Conservation (phyloP, 2,797 vertebrate genomes). For the Apogon talboti region DNA sequence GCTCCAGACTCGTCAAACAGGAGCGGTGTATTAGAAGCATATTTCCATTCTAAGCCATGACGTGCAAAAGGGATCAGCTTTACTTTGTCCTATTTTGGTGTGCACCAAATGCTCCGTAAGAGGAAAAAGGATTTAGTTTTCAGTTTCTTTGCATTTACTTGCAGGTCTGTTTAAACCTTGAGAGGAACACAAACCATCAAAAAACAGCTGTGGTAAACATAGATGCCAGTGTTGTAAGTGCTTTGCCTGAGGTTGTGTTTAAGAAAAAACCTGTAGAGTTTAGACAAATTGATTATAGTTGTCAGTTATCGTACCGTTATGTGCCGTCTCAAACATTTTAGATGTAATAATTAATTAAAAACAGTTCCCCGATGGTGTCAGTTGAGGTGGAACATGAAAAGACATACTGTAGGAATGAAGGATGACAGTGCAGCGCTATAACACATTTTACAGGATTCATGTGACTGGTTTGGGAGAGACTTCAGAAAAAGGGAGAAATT, state of each 20-base stretch:
- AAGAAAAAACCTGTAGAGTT: not conserved
- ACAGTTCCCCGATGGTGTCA: no score
- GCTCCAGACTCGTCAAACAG: slow-evolving; percentile 15
- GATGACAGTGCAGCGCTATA: no score
- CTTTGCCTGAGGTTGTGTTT: not conserved
- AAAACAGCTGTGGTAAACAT: not conserved
- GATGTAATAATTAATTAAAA: no score
- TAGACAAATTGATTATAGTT: no score
- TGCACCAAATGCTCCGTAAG: slow-evolving; percentile 7
- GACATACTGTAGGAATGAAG: no score
- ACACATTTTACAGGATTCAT: no score
- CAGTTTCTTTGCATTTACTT: slow-evolving; percentile 19
- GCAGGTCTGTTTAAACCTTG: not conserved
- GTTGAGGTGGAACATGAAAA: no score
- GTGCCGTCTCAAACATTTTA: no score
- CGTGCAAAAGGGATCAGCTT: slow-evolving; percentile 9
- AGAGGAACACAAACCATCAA: no score
- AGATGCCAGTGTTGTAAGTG: not conserved
- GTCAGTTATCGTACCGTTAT: no score
- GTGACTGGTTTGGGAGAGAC: no score
- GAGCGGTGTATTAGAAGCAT: slow-evolving; percentile 13
- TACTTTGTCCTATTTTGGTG: slow-evolving; percentile 50
- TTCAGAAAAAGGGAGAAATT: no score
- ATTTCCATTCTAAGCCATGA: slow-evolving; percentile 23
- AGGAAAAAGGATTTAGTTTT: slow-evolving; percentile 1